Evolutionary conservation across 2,797 vertebrate species (phyloP).

Genomic region (Coluber constrictor): DNA sequence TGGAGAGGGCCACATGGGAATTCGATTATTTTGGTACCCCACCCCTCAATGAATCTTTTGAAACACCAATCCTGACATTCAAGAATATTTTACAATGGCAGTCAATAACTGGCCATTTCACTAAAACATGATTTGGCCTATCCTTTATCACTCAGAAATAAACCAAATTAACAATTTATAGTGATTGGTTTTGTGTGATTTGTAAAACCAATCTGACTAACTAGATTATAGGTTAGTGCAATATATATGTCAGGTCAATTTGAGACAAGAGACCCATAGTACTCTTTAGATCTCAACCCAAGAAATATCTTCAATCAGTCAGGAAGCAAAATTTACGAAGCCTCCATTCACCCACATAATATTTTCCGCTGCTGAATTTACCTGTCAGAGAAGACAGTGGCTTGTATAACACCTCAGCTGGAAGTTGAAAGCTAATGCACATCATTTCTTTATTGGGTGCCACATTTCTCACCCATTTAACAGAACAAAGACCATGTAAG

Average conservation of each 20-base stretch:
- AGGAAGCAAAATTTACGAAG: not conserved
- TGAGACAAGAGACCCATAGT: not conserved
- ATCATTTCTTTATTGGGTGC: slow-evolving; percentile 97
- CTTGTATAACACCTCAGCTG: slow-evolving; percentile 78
- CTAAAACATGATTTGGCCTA: not conserved
- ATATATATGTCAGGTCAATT: not conserved
- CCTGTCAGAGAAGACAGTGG: slow-evolving; percentile 66
- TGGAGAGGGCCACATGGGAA: not conserved
- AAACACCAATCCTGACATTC: not conserved
- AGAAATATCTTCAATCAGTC: not conserved
- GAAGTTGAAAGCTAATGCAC: slow-evolving; percentile 87
- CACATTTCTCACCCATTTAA: slow-evolving; percentile 89
- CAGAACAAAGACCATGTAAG: slow-evolving; percentile 74
- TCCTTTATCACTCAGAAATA: not conserved
- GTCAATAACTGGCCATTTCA: not conserved
- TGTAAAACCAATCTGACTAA: not conserved
- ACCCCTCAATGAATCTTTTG: not conserved
- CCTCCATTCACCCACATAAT: not conserved
- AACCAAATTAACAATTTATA: not conserved
- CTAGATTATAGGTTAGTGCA: not conserved
- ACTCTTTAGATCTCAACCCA: not conserved
- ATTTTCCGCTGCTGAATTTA: slow-evolving; percentile 59
- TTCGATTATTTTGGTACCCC: not conserved
- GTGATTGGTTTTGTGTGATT: not conserved
- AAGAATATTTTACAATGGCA: not conserved